Conservation (phyloP, 2,888 invertebrate genomes). For the Amphipyra tragopoginis region DNA sequence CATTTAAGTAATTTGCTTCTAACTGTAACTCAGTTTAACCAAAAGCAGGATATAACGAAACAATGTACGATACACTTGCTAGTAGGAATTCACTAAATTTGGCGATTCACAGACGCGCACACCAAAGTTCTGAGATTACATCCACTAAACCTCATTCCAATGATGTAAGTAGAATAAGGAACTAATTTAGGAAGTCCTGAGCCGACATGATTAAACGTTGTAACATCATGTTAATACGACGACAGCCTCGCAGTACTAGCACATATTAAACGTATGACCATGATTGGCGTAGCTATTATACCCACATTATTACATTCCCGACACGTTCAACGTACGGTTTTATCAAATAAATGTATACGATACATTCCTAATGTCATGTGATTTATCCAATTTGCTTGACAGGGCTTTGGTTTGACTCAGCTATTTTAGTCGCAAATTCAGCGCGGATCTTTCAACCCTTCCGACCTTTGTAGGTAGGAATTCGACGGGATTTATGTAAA, state of each 20-base stretch:
- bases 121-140: constrained; percentile 39
- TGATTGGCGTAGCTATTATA: constrained; percentile 78
- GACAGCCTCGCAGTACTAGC: constrained; percentile 43
- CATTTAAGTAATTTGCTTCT: no score
- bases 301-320: constrained; percentile 84
- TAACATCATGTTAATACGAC: constrained; percentile 52
- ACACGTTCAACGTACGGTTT: constrained; percentile 80
- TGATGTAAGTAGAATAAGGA: constrained; percentile 45
- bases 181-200: constrained; percentile 57
- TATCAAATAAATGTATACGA: constrained; percentile 83
- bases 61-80: constrained; percentile 34
- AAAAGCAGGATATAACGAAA: constrained; percentile 10
- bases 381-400: constrained; percentile 81
- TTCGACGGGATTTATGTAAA: constrained; percentile 48
- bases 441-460: constrained; percentile 60
- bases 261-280: constrained; percentile 70
- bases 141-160: constrained; percentile 39
- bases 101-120: constrained; percentile 40
- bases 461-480: constrained; percentile 44
- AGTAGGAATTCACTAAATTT: constrained; percentile 41
- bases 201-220: constrained; percentile 53
- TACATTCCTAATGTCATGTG: constrained; percentile 78
- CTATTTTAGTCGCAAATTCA: constrained; percentile 68
- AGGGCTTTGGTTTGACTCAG: constrained; percentile 72
- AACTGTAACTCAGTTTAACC: no score